Percentiles rank a stretch among this genome's conserved stretches.
Evolutionary conservation across 2,113 vertebrate genomes (phyloP).

Genomic region (Sardina pilchardus): DNA sequence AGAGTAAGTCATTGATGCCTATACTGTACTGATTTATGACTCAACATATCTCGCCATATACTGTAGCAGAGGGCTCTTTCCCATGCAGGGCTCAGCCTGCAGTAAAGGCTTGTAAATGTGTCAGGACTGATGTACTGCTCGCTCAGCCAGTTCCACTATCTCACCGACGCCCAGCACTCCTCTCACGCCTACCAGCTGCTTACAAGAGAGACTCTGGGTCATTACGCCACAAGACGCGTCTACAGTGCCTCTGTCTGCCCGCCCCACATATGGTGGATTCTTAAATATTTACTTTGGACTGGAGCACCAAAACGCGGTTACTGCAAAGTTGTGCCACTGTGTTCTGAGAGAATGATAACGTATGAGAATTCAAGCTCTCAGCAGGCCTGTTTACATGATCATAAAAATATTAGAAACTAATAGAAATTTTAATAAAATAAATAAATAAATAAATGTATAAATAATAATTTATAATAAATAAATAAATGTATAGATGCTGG

Average conservation of each 20-base stretch:
- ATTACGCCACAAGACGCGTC: neutral
- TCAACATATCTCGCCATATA: too few species aligned
- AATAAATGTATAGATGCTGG: too few species aligned
- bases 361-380: neutral
- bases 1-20: neutral
- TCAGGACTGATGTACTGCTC: neutral
- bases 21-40: neutral
- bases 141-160: neutral
- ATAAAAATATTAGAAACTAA: neutral
- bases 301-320: neutral
- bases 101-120: conserved; percentile 2
- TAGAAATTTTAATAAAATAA: too few species aligned
- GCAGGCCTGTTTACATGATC: neutral
- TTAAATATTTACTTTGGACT: conserved; percentile 5
- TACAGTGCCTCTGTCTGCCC: neutral
- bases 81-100: neutral
- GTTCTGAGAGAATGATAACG: neutral
- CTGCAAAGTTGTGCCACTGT: neutral
- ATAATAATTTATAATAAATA: too few species aligned
- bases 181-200: neutral
- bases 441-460: too few species aligned
- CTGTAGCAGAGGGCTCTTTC: neutral
- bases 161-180: neutral
- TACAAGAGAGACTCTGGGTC: neutral
- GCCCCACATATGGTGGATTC: neutral